Evolutionary conservation across 2,797 vertebrate species (phyloP).

Genomic region (Enteromius treurensis): DNA sequence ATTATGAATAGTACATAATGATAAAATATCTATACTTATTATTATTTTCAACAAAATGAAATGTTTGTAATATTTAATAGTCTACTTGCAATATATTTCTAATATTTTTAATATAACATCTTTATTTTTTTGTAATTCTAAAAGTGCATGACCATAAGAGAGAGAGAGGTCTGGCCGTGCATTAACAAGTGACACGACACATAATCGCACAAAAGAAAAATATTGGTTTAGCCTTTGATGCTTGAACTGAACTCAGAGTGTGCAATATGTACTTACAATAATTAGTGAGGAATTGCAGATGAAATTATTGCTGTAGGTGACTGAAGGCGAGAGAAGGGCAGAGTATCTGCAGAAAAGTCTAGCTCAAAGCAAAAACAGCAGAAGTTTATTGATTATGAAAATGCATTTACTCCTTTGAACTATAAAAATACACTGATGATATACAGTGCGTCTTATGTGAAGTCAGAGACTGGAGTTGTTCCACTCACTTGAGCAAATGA

Average conservation of each 20-base stretch:
- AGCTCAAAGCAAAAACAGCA: slow-evolving; percentile 38
- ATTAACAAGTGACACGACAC: background rate
- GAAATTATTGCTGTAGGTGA: slow-evolving; percentile 23
- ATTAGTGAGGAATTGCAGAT: slow-evolving; percentile 32
- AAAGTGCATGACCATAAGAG: background rate
- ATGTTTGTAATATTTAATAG: background rate
- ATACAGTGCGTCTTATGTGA: slow-evolving; percentile 44
- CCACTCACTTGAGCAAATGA: slow-evolving; percentile 50
- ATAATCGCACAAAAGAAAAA: background rate
- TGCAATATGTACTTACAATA: slow-evolving; percentile 10
- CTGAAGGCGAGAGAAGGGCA: slow-evolving; percentile 39
- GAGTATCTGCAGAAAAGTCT: slow-evolving; percentile 30
- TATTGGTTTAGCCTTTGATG: slow-evolving; percentile 8
- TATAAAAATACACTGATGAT: slow-evolving; percentile 37
- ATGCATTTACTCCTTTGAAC: slow-evolving; percentile 52
- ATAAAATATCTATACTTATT: background rate
- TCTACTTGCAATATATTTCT: background rate
- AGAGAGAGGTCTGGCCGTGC: background rate
- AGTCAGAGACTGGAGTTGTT: slow-evolving; percentile 46
- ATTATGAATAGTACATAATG: background rate
- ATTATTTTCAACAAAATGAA: background rate
- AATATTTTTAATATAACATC: background rate
- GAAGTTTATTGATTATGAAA: slow-evolving; percentile 56
- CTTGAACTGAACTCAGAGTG: background rate
- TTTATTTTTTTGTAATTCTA: background rate